Conservation (phyloP, 2,113 vertebrate species). For the Cyanoderma ruficeps region DNA sequence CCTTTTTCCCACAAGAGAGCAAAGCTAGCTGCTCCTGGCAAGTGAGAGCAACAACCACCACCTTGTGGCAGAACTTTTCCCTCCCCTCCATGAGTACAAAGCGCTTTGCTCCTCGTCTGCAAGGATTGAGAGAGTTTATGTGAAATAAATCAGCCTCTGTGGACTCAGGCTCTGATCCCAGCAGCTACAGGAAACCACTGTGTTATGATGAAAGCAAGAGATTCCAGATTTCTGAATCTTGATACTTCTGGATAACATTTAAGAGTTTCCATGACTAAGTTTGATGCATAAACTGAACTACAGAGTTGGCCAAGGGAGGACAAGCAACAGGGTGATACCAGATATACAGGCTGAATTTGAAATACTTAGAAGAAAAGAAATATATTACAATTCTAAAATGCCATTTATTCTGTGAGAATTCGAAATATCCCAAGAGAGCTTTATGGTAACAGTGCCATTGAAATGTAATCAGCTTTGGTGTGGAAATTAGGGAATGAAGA, state of each 20-base stretch:
- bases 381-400: background rate
- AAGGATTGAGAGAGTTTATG: background rate
- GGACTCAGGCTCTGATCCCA: background rate
- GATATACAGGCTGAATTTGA: background rate
- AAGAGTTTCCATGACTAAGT: background rate
- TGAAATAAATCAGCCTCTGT: background rate
- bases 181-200: background rate
- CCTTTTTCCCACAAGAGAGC: background rate
- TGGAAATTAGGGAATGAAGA: background rate
- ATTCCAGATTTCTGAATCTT: background rate
- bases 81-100: background rate
- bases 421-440: background rate
- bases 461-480: background rate
- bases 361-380: background rate
- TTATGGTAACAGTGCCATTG: background rate
- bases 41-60: conserved; percentile 32
- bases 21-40: background rate
- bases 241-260: background rate
- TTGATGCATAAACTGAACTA: background rate
- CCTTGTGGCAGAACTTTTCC: conserved; percentile 28
- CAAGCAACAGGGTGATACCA: background rate
- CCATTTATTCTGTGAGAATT: background rate
- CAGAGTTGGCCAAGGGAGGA: background rate
- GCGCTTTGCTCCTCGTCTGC: background rate
- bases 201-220: background rate